Conservation (phyloP, 2,888 invertebrate species). For the Ichneumon xanthorius region DNA sequence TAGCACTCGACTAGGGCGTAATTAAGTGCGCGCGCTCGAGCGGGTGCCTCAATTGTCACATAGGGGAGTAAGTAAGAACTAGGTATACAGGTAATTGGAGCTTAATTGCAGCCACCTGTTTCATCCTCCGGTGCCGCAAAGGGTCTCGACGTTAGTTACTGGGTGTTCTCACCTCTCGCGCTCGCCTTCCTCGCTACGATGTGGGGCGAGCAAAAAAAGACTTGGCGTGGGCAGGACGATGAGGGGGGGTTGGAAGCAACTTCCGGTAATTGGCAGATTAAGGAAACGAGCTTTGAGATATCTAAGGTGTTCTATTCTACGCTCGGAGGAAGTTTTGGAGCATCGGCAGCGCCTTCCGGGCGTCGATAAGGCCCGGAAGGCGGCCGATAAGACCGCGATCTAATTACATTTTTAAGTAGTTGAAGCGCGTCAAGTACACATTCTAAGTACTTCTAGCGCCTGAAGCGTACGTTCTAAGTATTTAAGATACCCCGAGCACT, state of each 20-base stretch:
- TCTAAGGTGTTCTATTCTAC: not conserved
- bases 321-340: no score
- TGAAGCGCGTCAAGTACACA: no score
- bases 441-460: no score
- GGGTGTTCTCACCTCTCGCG: constrained; percentile 29
- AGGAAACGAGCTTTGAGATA: not conserved
- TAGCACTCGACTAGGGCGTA: constrained; percentile 61
- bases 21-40: constrained; percentile 69
- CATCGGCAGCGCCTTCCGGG: no score
- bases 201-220: constrained; percentile 34
- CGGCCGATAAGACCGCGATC: no score
- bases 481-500: no score
- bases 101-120: constrained; percentile 78
- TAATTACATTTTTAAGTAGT: no score
- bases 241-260: constrained; percentile 13
- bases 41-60: constrained; percentile 68
- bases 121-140: constrained; percentile 66
- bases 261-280: constrained; percentile 33
- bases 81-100: constrained; percentile 78
- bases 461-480: no score
- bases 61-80: constrained; percentile 73
- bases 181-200: constrained; percentile 37
- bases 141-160: constrained; percentile 62
- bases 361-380: no score
- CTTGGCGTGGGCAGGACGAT: constrained; percentile 2